Base-by-base conservation (phyloP, 2,797 vertebrate genomes). In the Pseudochaenichthys georgianus region DNA sequence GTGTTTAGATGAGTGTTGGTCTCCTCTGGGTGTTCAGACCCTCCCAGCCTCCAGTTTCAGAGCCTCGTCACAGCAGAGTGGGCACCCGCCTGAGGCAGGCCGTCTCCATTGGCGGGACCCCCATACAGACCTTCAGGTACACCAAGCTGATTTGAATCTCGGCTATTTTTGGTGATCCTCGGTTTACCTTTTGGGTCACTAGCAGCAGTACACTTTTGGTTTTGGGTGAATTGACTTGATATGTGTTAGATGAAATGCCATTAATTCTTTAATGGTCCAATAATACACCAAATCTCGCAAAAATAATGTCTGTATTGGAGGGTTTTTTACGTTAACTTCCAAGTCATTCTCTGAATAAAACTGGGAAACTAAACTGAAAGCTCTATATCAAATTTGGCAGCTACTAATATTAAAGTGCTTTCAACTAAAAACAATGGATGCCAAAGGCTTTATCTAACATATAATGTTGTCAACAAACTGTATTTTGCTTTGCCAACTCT, bases 1-100 rank as follows among this genome's bases (percentile, higher is more conserved):
- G 3, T 89, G 1, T 68, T 65, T 75, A 98, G 97, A 95, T 46
- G 91, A 95, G 50, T 98, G 97, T 86, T 97, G 95, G 88, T 86
- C 87, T 46, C 95, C 95, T 4, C 84, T 98, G 77, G 96, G 94
- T 31, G 86, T 97, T 50, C 90, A 93, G 62, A 77, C 54, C 23
- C 92, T 96, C 17, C 96, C 95, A 0, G 50, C 64, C 17, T 84
- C 90, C 52, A 95, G 95, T 72, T 96, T 96, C 76, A 87, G 57
- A 1, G 91, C 94, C 10, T 96, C 95, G 0, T 94, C 95, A 0
- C 89, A 93, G 43, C 94, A 92, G 77, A 59, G 38, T 0, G 92
- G 88, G 52, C 94, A 94, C 71, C 94, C 94, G 0, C 89, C 96
- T 0, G 81, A 74, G 0, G 93, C 94, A 0, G 95, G 92, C 1